Evolutionary conservation across 2,888 invertebrate genomes (phyloP), one percentile per base, ranked within the genome.

Genomic region (Notodonta dromedarius): DNA sequence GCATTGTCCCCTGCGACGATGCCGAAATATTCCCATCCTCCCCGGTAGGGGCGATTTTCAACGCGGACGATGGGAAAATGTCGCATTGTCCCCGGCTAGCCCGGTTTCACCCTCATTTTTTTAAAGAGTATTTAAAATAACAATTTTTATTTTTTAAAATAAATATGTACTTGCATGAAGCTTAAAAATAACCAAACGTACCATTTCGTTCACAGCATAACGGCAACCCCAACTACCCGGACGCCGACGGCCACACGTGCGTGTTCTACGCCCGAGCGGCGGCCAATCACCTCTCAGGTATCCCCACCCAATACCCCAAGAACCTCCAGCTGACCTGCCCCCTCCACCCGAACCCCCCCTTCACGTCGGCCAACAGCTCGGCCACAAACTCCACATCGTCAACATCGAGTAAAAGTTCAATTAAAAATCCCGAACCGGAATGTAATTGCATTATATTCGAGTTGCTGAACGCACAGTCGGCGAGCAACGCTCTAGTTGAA

Each of bases 171-270:
- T 24, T 24, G 24, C 2, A 2, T 24, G 24, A 24, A 24, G 24
- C 24, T 24, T 24, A 48, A 48, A n/a, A n/a, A 4, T n/a, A 6
- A 48, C n/a, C 42, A 9, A 48, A 48, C 13, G n/a, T n/a, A n/a
- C 7, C 13, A 44, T 44, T 14, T 54, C 56, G 12, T 74, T 54
- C 76, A 0, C 94, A 99, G 99, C 97, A 99, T 90, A 98, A 98
- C 86, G 99, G 98, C 67, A 98, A 98, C 90, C 97, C 98, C 0
- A 97, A 97, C 84, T 96, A 96, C 80, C 95, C 98, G 56, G 99
- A 99, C 82, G 84, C 86, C 5, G 94, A 94, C 82, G 93, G 93
- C 0, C 93, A 94, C 80, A 88, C 91, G 2, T 94, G 94, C 80
- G 89, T 94, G 61, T 93, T 94, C 86, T 93, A 94, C 87, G 93